Evolutionary conservation across 2,888 invertebrate species (phyloP), one percentile per base, ranked within the genome.

Genomic region (Cotesia congregata): DNA sequence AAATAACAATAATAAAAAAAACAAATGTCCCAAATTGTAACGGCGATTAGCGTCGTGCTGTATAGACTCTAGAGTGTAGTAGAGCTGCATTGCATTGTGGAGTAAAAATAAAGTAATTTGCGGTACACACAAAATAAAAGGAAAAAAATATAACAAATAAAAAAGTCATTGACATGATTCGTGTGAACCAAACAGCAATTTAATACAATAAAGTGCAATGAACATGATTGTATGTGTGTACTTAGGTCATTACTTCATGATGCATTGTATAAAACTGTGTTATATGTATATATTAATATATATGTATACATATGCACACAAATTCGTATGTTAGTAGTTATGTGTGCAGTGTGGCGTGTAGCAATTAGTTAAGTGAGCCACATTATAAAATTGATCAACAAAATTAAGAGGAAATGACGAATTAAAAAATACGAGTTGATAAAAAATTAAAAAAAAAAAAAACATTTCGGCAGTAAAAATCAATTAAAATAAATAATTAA

Each of bases 11-110:
- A 39, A 41, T 3, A 72, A 77, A 6, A 77, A 6, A 79, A 40
- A 69, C 72, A 68, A 79, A 80, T 79, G 76, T 82, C 82, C 77
- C 82, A 68, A 65, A 72, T 73, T 77, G 82, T 83, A 65, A 9
- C 65, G 85, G 85, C 86, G 86, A 81, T 79, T 87, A 88, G 87
- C 86, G 86, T 84, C 86, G 82, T 83, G 84, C 85, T 87, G 87
- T 86, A 87, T 88, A 87, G 87, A 86, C 84, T 85, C 83, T 87
- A 87, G 87, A 81, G 84, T 85, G 85, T 88, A 88, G 87, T 82
- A 80, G 79, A 62, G 20, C 12, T 20, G 30, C 5, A 80, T 83
- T 78, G 80, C 77, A 73, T 15, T 67, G 50, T 67, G 61, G 60
- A 74, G 68, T 7, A 50, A 59, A 68, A 72, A 72, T 62, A 50